Conservation (phyloP, 2,797 vertebrate species). For the Linurgus olivaceus region DNA sequence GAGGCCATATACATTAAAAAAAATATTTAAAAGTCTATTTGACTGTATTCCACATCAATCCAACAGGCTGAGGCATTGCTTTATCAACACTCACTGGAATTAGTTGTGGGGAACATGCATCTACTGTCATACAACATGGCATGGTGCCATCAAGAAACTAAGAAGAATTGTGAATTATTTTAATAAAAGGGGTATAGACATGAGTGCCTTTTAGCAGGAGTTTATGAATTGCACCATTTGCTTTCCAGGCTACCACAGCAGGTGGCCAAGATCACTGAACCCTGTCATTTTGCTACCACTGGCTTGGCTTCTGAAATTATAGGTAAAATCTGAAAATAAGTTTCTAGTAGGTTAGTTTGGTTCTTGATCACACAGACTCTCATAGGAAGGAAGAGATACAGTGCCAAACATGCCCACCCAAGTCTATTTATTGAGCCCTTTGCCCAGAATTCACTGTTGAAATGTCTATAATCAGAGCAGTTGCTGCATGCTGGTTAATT, state of each 20-base stretch:
- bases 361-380: neutral
- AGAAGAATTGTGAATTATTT: neutral
- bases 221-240: neutral
- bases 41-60: neutral
- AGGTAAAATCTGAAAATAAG: neutral
- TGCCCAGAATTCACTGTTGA: neutral
- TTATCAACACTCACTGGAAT: neutral
- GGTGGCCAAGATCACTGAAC: neutral
- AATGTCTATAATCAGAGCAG: neutral
- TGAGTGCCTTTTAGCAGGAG: neutral
- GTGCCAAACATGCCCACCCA: neutral
- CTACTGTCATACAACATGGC: neutral
- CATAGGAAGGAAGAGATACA: neutral
- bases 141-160: neutral
- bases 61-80: neutral
- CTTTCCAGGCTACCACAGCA: neutral
- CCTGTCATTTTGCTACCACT: neutral
- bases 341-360: neutral
- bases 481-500: neutral
- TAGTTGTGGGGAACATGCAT: neutral
- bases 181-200: neutral
- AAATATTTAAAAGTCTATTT: neutral
- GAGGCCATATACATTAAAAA: fast-evolving
- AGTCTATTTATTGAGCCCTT: neutral
- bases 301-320: neutral